These are phyloP conservation scores for Neoarius graeffei DNA, from an alignment of 2,113 vertebrate genomes.

Conservation along the genomic window DNA sequence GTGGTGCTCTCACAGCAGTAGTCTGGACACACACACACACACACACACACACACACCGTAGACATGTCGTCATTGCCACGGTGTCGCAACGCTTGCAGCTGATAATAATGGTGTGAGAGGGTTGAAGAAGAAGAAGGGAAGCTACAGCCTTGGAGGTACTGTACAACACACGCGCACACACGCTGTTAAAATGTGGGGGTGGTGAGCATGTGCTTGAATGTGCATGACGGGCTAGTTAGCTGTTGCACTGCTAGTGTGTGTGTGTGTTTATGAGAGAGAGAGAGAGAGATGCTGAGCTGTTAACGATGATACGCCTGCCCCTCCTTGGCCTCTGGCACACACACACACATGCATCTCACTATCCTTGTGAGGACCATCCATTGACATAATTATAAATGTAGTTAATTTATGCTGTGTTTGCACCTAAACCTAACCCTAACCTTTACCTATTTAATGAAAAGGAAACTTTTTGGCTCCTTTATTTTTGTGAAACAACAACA, in stretches of 20 bases:
- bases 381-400: too few species aligned
- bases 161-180: conserved; percentile 25
- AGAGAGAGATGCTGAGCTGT: conserved; percentile 16
- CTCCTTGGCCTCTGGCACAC: conserved; percentile 37
- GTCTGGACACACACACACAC: conserved; percentile 34
- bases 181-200: conserved; percentile 18
- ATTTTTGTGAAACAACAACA: too few species aligned
- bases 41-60: conserved; percentile 43
- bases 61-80: conserved; percentile 52
- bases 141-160: conserved; percentile 60
- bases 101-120: conserved; percentile 42
- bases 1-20: conserved; percentile 54
- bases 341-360: too few species aligned
- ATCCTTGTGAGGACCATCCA: too few species aligned
- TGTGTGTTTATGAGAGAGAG: conserved; percentile 13
- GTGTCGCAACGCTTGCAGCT: conserved; percentile 27
- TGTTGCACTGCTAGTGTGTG: conserved; percentile 25
- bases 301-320: conserved; percentile 32
- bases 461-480: too few species aligned
- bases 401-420: too few species aligned
- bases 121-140: conserved; percentile 41
- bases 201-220: conserved; percentile 35
- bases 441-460: too few species aligned
- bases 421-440: too few species aligned
- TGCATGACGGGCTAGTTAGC: conserved; percentile 34